These are phyloP conservation scores for Butorides virescens DNA, from an alignment of 2,113 vertebrate genomes.

Conservation along the genomic window DNA sequence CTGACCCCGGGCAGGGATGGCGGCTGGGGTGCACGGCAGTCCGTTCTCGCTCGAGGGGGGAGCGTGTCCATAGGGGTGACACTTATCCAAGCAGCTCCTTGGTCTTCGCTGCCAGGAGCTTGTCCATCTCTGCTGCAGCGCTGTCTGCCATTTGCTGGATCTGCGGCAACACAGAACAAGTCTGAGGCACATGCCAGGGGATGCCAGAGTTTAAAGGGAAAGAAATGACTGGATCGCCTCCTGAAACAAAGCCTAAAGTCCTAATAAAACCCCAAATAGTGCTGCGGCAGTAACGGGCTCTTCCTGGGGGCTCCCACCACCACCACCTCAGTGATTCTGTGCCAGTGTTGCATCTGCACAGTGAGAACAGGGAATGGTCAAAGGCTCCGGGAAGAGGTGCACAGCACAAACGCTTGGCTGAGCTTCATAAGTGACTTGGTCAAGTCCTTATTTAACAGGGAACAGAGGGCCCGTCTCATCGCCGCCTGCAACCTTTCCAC, in stretches of 20 bases:
- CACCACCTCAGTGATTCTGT: background rate
- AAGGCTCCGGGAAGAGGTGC: background rate
- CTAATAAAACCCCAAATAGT: background rate
- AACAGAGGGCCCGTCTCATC: background rate
- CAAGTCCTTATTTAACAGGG: constrained; percentile 8
- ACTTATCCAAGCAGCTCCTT: constrained; percentile 88
- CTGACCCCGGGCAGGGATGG: background rate
- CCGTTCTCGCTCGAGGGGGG: background rate
- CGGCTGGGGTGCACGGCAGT: accelerated
- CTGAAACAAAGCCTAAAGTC: background rate
- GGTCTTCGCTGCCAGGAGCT: constrained; percentile 87
- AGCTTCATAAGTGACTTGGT: background rate
- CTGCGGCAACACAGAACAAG: constrained; percentile 65
- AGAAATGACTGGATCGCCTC: background rate
- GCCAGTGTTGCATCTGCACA: accelerated
- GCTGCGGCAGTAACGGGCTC: background rate
- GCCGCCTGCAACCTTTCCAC: background rate
- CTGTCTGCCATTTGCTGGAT: constrained; percentile 92
- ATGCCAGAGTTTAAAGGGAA: background rate
- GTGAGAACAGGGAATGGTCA: background rate
- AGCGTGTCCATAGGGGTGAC: background rate
- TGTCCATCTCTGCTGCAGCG: constrained; percentile 82
- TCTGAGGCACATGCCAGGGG: background rate
- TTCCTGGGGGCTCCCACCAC: background rate
- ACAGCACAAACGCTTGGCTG: background rate